Evolutionary conservation across 2,113 vertebrate species (phyloP), one percentile per base, ranked within the genome.

Genomic region (Penelope pileata): DNA sequence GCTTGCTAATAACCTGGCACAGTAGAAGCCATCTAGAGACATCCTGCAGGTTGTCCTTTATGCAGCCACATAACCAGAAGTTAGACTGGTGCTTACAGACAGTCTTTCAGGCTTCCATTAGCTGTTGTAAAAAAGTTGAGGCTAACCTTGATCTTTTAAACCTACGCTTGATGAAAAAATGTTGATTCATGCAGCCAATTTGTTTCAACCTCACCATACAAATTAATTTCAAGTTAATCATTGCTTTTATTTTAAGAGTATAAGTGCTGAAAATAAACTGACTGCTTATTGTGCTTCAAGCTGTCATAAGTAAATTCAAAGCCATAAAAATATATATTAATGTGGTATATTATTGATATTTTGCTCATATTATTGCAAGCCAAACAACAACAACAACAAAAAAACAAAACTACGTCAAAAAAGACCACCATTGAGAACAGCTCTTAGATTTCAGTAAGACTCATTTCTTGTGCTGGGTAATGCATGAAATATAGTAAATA

Each of bases 111-210:
- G 4, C n/a, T 87, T 58, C 43, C 15, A n/a, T 38, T 56, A 38
- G 32, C 42, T 10, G 7, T n/a, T 82, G 21, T 21, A 15, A 76
- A 69, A 69, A 54, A 5, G 48, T 24, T 83, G 50, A 85, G 43
- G 30, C n/a, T 88, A 81, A 54, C 19, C 27, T 85, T 88, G 51
- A 53, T 60, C 67, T 88, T 83, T 95, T 86, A 89, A 93, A 95
- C 38, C 75, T 73, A 17, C 0, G 1, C 83, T 78, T 86, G 42
- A 64, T 91, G 38, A 73, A 74, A 82, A 78, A 76, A 82, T 68
- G 75, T 54, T 78, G 66, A 83, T 93, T 70, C 27, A 59, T 40
- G 30, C 19, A 89, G 45, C 50, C 36, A 80, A 88, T 58, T 68
- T 30, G 68, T 81, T 87, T 91, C 36, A 88, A n/a, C 68, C 12